Base-by-base conservation (phyloP, 2,113 vertebrate species). In the Ophthalmolycus amberensis region DNA sequence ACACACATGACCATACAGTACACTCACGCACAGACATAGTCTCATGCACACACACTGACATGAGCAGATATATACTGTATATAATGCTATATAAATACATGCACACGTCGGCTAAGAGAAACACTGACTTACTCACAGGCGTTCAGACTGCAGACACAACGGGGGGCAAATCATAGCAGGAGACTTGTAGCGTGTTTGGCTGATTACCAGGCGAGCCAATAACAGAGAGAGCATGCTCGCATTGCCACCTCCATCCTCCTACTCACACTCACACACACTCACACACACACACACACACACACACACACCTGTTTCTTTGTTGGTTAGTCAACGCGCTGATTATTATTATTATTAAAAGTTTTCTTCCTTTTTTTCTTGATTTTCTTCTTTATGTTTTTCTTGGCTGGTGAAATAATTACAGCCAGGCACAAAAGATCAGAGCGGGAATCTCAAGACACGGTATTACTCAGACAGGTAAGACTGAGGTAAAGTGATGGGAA, bases 151-250 rank as follows among this genome's bases (percentile, higher is more conserved):
- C 69, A 92, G 84, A 92, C 90, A 88, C 92, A 89, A 84, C 85
- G 27, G 91, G 92, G 90, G 88, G 89, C 76, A 91, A 92, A 91
- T 89, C 88, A 90, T 85, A 88, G 89, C 90, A 78, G 90, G 87
- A 90, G 90, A 87, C 85, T 86, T 87, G 91, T 70, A 88, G 87
- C 63, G 66, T 87, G 90, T 92, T 93, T 93, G 91, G 86, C 89
- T 93, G 91, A 93, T 93, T 91, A 93, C 87, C 90, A 89, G 90
- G 89, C 44, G 85, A 93, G 89, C 77, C 91, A 93, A 92, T 85
- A 90, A 89, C 86, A 82, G 84, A 83, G 80, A 84, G 90, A 89
- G 79, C 79, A 77, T 90, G 86, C 85, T 90, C 84, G 68, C 77
- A 74, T 71, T 69, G 85, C 87, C 90, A 87, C 88, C 81, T 89